A percentile compares a stretch with the other conserved stretches of the same genome.
Conservation (phyloP, 1,140 invertebrate genomes). For the Caenorhabditis brenneri region DNA sequence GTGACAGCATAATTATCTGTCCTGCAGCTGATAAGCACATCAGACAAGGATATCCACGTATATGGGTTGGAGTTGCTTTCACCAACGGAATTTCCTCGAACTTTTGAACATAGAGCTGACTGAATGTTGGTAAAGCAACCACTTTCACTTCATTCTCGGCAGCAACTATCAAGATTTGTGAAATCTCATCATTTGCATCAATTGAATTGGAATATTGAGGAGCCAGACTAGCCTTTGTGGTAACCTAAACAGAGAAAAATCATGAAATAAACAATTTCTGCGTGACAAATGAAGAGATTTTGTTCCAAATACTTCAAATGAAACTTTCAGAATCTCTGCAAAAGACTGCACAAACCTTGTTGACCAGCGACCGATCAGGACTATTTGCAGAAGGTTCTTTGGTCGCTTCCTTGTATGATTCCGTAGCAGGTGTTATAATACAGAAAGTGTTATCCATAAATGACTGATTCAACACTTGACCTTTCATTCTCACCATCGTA, state of each 20-base stretch:
- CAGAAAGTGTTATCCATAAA: conserved; percentile 67
- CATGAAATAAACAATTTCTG: too few relatives aligned
- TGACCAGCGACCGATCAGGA: conserved; percentile 57
- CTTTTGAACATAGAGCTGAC: conserved; percentile 60
- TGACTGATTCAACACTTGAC: conserved; percentile 56
- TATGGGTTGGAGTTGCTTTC: conserved; percentile 64
- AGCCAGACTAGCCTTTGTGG: conserved; percentile 66
- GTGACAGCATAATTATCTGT: conserved; percentile 62
- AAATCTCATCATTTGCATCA: conserved; percentile 61
- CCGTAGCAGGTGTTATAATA: conserved; percentile 59
- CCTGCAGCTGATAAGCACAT: conserved; percentile 65
- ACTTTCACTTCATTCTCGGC: conserved; percentile 66
- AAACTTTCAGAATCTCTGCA: neutral
- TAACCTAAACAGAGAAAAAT: conserved; percentile 45
- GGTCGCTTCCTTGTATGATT: conserved; percentile 61
- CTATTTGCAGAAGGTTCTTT: conserved; percentile 58
- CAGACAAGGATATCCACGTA: conserved; percentile 67
- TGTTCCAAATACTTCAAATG: neutral
- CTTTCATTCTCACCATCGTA: conserved; percentile 63
- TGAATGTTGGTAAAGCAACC: conserved; percentile 63
- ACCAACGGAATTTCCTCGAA: conserved; percentile 66
- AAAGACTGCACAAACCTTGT: conserved; percentile 47
- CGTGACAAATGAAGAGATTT: too few relatives aligned
- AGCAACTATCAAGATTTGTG: conserved; percentile 66
- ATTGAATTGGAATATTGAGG: conserved; percentile 55